Evolutionary conservation across 1,140 invertebrate genomes (phyloP).

Genomic region (Psix sp.): DNA sequence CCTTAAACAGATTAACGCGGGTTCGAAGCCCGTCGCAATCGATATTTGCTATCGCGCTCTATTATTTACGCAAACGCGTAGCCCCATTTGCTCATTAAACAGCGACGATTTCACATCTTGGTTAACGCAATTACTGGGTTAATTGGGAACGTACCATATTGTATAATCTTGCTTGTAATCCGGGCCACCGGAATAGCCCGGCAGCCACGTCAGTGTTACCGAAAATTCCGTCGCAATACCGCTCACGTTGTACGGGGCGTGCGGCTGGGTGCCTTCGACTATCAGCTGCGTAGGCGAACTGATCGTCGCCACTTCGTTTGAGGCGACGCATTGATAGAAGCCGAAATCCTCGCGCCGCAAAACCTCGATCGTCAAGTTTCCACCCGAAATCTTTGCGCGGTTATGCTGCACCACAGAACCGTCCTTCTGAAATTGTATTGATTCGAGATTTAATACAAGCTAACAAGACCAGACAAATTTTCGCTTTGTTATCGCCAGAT

Average conservation of each 20-base stretch:
- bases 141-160: constrained; percentile 83
- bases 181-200: constrained; percentile 95
- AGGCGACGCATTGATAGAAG: constrained; percentile 95
- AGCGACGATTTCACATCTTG: background rate
- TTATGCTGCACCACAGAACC: constrained; percentile 87
- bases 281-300: constrained; percentile 92
- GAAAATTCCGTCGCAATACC: constrained; percentile 91
- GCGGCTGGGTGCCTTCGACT: constrained; percentile 96
- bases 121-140: background rate
- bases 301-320: constrained; percentile 96
- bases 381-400: constrained; percentile 85
- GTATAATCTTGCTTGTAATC: constrained; percentile 96
- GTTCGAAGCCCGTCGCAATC: background rate
- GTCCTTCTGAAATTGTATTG: constrained; percentile 80
- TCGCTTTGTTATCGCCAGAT: constrained; percentile 4
- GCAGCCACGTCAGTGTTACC: constrained; percentile 93
- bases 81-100: background rate
- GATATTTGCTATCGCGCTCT: background rate
- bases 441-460: constrained; percentile 12
- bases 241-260: constrained; percentile 95
- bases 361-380: constrained; percentile 94
- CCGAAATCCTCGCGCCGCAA: constrained; percentile 93
- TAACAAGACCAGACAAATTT: no score
- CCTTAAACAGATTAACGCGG: constrained; percentile 21
- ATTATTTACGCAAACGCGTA: constrained; percentile 11